These are phyloP conservation scores for Leuctra nigra DNA, from an alignment of 2,888 invertebrate species.

Conservation along the genomic window DNA sequence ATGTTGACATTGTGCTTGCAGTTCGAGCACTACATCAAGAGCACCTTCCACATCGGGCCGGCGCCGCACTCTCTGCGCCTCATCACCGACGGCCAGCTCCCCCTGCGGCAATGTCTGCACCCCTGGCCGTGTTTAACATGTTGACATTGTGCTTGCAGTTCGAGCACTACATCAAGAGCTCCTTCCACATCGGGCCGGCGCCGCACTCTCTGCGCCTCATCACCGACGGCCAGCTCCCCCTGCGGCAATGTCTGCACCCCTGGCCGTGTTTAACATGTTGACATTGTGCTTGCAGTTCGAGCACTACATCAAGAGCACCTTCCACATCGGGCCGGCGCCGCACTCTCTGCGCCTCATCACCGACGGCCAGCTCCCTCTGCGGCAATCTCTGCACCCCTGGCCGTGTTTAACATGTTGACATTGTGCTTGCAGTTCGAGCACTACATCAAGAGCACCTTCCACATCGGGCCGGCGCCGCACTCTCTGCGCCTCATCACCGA, in stretches of 20 bases:
- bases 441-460: slow-evolving; percentile 29
- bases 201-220: slow-evolving; percentile 36
- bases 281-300: slow-evolving; percentile 40
- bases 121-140: no score
- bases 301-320: slow-evolving; percentile 30
- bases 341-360: slow-evolving; percentile 38
- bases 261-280: no score
- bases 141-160: no score
- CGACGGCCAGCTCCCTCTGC: slow-evolving; percentile 58
- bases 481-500: slow-evolving; percentile 44
- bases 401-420: no score
- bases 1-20: no score
- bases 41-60: slow-evolving; percentile 26
- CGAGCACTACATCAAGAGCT: slow-evolving; percentile 33
- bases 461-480: slow-evolving; percentile 26
- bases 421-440: slow-evolving; percentile 38
- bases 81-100: slow-evolving; percentile 55
- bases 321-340: slow-evolving; percentile 26
- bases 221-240: slow-evolving; percentile 56
- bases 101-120: slow-evolving; percentile 81
- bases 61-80: slow-evolving; percentile 33
- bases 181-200: slow-evolving; percentile 26
- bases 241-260: slow-evolving; percentile 87
- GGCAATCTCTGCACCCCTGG: slow-evolving; percentile 91
- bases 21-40: slow-evolving; percentile 36